Evolutionary conservation across 1,140 invertebrate species (phyloP).

Genomic region (Apis laboriosa): DNA sequence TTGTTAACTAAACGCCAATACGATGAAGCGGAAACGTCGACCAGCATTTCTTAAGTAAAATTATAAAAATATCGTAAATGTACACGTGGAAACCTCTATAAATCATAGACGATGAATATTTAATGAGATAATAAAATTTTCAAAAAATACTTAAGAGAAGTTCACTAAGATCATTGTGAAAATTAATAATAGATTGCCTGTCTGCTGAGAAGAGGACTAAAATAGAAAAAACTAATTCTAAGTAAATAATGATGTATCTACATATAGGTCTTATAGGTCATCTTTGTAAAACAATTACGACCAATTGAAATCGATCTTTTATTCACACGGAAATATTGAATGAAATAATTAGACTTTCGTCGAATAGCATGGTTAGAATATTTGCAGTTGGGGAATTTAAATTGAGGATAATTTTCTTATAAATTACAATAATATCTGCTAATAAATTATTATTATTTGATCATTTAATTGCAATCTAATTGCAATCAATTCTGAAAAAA

Average conservation of each 20-base stretch:
- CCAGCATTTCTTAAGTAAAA: neutral
- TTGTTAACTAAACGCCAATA: neutral
- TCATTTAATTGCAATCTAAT: no score
- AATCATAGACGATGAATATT: neutral
- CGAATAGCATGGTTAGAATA: no score
- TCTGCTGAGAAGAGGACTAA: neutral
- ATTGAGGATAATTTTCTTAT: neutral
- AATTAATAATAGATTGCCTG: neutral
- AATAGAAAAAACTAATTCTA: neutral
- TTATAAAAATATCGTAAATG: slow-evolving; percentile 15
- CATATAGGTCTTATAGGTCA: slow-evolving; percentile 50
- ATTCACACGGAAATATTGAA: no score
- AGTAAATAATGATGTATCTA: slow-evolving; percentile 52
- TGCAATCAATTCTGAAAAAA: no score
- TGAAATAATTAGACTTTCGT: neutral
- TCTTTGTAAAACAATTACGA: slow-evolving; percentile 18
- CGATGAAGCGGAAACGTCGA: neutral
- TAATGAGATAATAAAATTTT: no score
- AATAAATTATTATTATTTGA: no score
- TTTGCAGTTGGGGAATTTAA: neutral
- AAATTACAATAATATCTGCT: no score
- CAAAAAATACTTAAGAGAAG: neutral
- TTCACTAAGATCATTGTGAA: neutral
- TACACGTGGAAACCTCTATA: neutral
- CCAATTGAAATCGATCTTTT: neutral